Base-by-base conservation (phyloP, 2,888 invertebrate genomes). In the Cheilosia vulpina region DNA sequence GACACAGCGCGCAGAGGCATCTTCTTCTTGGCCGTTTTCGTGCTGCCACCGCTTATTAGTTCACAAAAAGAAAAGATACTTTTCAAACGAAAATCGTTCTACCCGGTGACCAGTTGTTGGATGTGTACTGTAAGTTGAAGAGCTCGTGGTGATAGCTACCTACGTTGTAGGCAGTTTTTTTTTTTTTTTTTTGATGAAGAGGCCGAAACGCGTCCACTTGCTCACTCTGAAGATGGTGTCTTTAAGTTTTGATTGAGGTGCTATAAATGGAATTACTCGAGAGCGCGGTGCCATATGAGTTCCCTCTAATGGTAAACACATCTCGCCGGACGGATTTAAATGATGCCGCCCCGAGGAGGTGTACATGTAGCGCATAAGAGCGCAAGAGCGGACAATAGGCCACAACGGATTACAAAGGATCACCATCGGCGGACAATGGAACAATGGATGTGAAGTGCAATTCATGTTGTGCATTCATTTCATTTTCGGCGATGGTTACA, bases 251-350 rank as follows among this genome's bases (percentile, higher is more conserved):
- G 69, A 69, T 72, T 72, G 71, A 79, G 72, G 79, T 72, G 79
- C 72, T 79, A 72, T 72, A 79, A 79, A 58, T 60, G 79, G 72
- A 72, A 66, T 79, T 52, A 65, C 57, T 58, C 58, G 65, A 66
- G 63, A 71, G 81, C 76, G 80, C 76, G 80, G 84, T 85, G 84
- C 80, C 66, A 76, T 85, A 85, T 85, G 84, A 84, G 53, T 79
- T 83, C 21, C 52, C 31, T 63, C 66, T 76, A 83, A 55, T 78
- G 66, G 72, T 66, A 60, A 71, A 72, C 45, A 82, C 53, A 71
- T 66, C 71, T 72, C 52, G 11, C 1, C 71, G 47, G 45, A 41
- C n/a, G 66, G 47, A 82, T 66, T 72, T 55, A 58, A 78, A 82
- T 72, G 72, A 78, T 72, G 82, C 38, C 65, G 77, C 60, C 53